Evolutionary conservation across 2,888 invertebrate species (phyloP).

Genomic region (Steinernema scapterisci): DNA sequence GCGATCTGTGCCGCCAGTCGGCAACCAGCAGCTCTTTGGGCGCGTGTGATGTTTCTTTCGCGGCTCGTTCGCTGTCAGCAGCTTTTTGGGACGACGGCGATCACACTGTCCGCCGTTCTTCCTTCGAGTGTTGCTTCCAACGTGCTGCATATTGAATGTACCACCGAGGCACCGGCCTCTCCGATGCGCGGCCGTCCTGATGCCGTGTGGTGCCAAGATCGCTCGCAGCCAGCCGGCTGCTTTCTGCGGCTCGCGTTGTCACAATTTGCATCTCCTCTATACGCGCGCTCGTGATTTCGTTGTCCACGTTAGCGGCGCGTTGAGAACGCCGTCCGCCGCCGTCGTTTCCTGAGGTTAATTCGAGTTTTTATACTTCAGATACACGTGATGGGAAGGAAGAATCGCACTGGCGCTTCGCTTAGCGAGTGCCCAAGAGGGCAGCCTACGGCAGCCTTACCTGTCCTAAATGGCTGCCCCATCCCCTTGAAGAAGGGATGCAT

Average conservation of each 20-base stretch:
- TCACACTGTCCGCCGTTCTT: neutral
- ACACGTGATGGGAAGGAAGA: constrained; percentile 28
- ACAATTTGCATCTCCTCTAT: constrained; percentile 19
- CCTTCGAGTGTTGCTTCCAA: neutral
- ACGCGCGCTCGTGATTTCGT: neutral
- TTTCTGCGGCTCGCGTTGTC: neutral
- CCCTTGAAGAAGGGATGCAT: constrained; percentile 42
- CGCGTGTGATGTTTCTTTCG: neutral
- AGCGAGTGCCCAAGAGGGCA: constrained; percentile 4
- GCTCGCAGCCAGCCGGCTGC: neutral
- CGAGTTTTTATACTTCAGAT: too few species aligned
- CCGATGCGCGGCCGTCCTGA: constrained; percentile 7
- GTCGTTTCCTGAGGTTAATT: too few species aligned
- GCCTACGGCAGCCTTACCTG: too few species aligned
- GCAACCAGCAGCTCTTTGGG: neutral
- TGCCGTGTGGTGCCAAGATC: constrained; percentile 28
- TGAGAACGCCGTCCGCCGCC: too few species aligned
- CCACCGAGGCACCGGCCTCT: neutral
- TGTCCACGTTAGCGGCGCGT: neutral
- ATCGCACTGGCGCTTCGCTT: neutral
- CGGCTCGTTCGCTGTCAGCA: neutral
- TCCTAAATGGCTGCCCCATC: constrained; percentile 40
- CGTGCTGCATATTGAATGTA: neutral
- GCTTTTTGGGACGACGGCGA: constrained; percentile 2
- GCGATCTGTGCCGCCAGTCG: constrained; percentile 22